These are phyloP conservation scores for Neomorphus geoffroyi DNA, from an alignment of 2,797 vertebrate genomes.

Conservation along the genomic window DNA sequence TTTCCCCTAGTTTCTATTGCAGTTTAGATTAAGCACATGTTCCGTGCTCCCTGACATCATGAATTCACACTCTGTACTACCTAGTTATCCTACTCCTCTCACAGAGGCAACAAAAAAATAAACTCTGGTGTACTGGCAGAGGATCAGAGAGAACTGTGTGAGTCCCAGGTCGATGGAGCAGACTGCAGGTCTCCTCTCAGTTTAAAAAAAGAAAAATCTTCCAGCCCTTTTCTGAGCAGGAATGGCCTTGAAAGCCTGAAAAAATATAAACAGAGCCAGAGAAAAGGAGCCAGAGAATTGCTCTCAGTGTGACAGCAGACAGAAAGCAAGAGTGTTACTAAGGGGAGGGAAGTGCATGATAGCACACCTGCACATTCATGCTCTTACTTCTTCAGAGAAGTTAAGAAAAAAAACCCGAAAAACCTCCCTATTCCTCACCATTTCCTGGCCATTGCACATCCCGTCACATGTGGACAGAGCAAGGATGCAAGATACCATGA, in stretches of 20 bases:
- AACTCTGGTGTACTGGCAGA: background rate
- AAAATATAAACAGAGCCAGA: background rate
- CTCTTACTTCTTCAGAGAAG: background rate
- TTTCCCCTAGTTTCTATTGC: background rate
- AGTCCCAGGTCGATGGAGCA: background rate
- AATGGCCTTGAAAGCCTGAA: background rate
- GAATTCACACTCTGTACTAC: background rate
- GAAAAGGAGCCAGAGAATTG: background rate
- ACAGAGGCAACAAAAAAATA: background rate
- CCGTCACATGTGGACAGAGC: background rate
- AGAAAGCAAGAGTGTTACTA: background rate
- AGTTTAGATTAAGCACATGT: background rate
- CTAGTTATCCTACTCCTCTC: background rate
- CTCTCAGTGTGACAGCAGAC: background rate
- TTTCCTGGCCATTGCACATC: background rate
- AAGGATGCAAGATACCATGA: background rate
- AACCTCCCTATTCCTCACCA: background rate
- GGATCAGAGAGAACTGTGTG: background rate
- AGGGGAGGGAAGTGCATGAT: background rate
- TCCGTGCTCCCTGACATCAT: background rate
- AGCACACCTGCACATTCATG: fast-evolving
- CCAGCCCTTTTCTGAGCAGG: background rate
- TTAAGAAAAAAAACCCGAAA: background rate
- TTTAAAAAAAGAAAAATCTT: background rate
- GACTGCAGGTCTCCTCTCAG: background rate